These are phyloP conservation scores for Eustalomyia histrio DNA, from an alignment of 2,888 invertebrate genomes.

Conservation along the genomic window DNA sequence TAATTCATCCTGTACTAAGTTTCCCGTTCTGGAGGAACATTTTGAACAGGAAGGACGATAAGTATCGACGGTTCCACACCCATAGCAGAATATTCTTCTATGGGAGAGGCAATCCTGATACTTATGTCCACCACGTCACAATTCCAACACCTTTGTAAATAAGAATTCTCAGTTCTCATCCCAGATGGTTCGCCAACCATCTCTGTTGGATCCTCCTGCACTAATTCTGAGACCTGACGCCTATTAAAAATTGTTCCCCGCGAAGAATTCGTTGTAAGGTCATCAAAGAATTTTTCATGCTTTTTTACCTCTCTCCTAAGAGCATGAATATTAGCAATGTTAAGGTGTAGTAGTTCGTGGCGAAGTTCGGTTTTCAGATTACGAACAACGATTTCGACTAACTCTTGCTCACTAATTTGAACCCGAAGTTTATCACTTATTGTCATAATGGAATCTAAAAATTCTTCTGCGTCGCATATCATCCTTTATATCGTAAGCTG, in stretches of 20 bases:
- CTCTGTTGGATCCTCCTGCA: not conserved
- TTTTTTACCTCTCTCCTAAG: constrained; percentile 24
- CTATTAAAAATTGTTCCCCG: not conserved
- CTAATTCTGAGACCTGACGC: constrained; percentile 25
- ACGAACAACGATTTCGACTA: constrained; percentile 28
- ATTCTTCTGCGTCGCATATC: constrained; percentile 37
- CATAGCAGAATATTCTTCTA: constrained; percentile 42
- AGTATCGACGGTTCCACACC: constrained; percentile 62
- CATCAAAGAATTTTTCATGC: constrained; percentile 27
- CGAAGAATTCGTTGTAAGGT: not conserved
- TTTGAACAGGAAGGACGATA: constrained; percentile 66
- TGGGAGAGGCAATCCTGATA: constrained; percentile 37
- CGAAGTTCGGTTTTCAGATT: constrained; percentile 22
- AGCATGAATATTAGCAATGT: not conserved
- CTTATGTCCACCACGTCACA: constrained; percentile 30
- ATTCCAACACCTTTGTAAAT: constrained; percentile 49
- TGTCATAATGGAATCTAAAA: constrained; percentile 24
- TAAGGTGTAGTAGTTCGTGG: not conserved
- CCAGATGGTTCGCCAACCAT: not conserved
- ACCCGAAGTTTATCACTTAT: constrained; percentile 26
- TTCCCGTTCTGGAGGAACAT: constrained; percentile 53
- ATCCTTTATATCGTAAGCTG: constrained; percentile 44
- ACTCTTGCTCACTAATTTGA: constrained; percentile 24
- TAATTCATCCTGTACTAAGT: no score
- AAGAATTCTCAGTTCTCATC: not conserved